Base-by-base conservation (phyloP, 2,113 vertebrate species). In the Emydocephalus ijimae region DNA sequence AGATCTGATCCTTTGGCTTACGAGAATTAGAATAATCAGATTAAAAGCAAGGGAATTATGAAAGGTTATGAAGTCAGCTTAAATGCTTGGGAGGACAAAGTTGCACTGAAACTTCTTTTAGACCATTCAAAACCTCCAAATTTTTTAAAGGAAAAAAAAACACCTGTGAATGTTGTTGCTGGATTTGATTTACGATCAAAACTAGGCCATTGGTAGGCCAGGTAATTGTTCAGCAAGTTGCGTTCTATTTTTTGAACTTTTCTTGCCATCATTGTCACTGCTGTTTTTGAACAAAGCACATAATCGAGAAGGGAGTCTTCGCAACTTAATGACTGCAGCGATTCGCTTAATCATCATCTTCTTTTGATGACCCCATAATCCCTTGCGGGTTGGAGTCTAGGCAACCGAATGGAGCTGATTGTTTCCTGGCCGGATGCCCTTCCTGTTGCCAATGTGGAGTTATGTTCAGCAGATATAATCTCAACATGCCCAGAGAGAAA, bases 21-120 rank as follows among this genome's bases (percentile, higher is more conserved):
- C 55, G 15, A 39, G 87, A 92, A 92, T 92, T 92, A 81, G 61
- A 81, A 39, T 89, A 92, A 89, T 74, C 86, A 81, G 87, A 81
- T 92, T 55, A 89, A 56, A 52, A 56, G 50, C 50, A 26, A 81
- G 18, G 43, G 87, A 89, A 89, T 88, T 92, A 55, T 12, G 24
- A 89, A 92, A 92, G 34, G 86, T 48, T 91, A 87, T 87, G 85
- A 39, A 81, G 69, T 81, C 69, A 20, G 69, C 18, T 20, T 87
- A 87, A 87, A 50, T 52, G 48, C 12, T 81, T 39, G 69, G n/a
- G 34, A 64, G 29, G 45, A 56, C 34, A 55, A 7, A 15, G 48
- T 15, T 74, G 56, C 87, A 7, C n/a, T 55, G n/a, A 7, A 34
- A 74, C 50, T 12, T 45, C 61, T 45, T 57, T 4, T 43, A 4